Percentiles rank a stretch among this genome's conserved stretches.
Conservation (phyloP, 2,113 vertebrate species). For the Gnathonemus echidnorhynchus region DNA sequence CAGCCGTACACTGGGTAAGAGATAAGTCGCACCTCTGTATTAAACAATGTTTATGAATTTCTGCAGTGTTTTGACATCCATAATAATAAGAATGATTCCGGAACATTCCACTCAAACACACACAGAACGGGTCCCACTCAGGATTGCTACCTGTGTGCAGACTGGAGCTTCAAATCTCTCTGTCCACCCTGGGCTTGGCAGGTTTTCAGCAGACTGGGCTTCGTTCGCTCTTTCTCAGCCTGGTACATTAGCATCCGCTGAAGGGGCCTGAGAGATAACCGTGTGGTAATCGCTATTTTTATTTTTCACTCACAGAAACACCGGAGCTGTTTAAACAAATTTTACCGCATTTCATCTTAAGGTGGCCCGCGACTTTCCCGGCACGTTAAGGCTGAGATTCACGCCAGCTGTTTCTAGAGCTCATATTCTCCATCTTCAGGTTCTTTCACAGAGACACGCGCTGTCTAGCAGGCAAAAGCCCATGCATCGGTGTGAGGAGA, state of each 20-base stretch:
- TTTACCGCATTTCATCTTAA: background rate
- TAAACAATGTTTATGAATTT: background rate
- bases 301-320: background rate
- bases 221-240: background rate
- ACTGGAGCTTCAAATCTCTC: background rate
- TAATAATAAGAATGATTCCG: background rate
- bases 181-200: background rate
- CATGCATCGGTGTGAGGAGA: background rate
- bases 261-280: background rate
- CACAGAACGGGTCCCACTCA: background rate
- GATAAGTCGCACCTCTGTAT: background rate
- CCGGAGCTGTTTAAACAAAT: background rate
- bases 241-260: background rate
- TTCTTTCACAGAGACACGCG: background rate
- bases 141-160: background rate
- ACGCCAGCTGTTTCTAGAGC: background rate
- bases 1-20: constrained; percentile 57
- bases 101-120: background rate
- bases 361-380: background rate
- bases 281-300: background rate
- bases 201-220: background rate
- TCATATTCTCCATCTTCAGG: background rate
- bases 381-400: background rate
- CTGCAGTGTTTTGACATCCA: background rate
- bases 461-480: background rate